These are phyloP conservation scores for Cladorhizidae sp. DNA, from an alignment of 37 sponge, comb jelly and placozoan species.

Conservation along the genomic window DNA sequence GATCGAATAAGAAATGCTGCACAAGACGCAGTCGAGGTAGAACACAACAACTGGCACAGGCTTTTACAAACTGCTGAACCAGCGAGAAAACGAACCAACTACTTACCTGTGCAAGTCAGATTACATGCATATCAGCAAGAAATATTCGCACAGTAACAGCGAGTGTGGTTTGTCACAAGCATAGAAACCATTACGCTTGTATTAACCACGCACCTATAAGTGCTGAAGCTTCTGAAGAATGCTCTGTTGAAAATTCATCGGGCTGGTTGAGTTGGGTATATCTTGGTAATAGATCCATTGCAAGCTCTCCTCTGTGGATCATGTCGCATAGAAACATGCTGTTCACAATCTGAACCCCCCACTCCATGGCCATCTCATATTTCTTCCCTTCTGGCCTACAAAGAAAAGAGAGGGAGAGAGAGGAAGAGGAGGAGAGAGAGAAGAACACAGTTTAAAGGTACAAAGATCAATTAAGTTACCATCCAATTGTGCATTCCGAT, in stretches of 20 bases:
- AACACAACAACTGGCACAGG: too few relatives aligned
- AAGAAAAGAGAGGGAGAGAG: constrained; percentile 6
- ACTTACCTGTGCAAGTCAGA: too few relatives aligned
- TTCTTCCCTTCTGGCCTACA: constrained; percentile 83
- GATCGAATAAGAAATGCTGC: too few relatives aligned
- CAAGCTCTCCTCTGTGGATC: constrained; percentile 56
- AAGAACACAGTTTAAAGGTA: not conserved
- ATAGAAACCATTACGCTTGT: too few relatives aligned
- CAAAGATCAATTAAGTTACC: too few relatives aligned
- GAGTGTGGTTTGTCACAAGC: too few relatives aligned
- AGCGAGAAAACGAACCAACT: too few relatives aligned
- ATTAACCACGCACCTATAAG: constrained; percentile 28
- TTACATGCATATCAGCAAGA: too few relatives aligned
- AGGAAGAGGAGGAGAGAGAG: constrained; percentile 9
- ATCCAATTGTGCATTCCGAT: too few relatives aligned
- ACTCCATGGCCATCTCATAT: constrained; percentile 83
- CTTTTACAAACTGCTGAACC: too few relatives aligned
- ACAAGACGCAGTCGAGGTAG: too few relatives aligned
- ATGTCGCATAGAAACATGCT: constrained; percentile 77
- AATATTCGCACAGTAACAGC: too few relatives aligned
- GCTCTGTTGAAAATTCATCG: constrained; percentile 42
- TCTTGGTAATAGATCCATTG: constrained; percentile 17
- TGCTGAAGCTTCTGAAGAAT: constrained; percentile 33
- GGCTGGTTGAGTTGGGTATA: constrained; percentile 29
- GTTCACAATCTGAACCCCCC: constrained; percentile 82